These are phyloP conservation scores for Melolontha melolontha DNA, from an alignment of 2,888 invertebrate genomes.

Conservation along the genomic window DNA sequence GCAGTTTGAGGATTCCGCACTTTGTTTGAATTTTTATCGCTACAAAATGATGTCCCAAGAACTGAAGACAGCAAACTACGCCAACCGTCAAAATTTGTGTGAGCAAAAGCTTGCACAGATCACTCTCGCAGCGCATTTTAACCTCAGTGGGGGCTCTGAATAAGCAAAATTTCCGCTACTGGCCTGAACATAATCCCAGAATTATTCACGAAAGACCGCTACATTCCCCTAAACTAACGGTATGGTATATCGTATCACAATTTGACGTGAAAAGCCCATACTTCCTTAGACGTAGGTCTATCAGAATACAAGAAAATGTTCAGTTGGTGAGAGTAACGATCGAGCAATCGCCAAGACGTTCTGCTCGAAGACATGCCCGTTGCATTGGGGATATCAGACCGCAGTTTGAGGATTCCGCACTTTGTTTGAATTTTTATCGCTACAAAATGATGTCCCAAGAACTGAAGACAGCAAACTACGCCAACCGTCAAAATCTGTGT, in stretches of 20 bases:
- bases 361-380: constrained; percentile 4
- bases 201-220: too few relatives aligned
- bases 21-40: constrained; percentile 1
- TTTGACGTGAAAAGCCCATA: too few relatives aligned
- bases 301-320: neutral
- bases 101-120: constrained; percentile 1
- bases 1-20: constrained; percentile 2
- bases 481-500: constrained; percentile 13
- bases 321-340: neutral
- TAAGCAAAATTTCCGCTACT: constrained; percentile 31
- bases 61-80: neutral
- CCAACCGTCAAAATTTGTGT: constrained; percentile 11
- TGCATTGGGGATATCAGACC: constrained; percentile 6
- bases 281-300: neutral
- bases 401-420: constrained; percentile 2
- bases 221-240: too few relatives aligned
- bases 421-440: constrained; percentile 1
- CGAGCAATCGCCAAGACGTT: neutral
- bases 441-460: constrained; percentile 27
- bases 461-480: neutral
- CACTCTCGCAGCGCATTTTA: too few relatives aligned
- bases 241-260: too few relatives aligned
- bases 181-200: constrained; percentile 12
- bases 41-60: constrained; percentile 27
- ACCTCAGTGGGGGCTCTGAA: constrained; percentile 18